phyloP scores from a whole-genome alignment of 2,888 invertebrate genomes.

The Rhingia campestris region DNA sequence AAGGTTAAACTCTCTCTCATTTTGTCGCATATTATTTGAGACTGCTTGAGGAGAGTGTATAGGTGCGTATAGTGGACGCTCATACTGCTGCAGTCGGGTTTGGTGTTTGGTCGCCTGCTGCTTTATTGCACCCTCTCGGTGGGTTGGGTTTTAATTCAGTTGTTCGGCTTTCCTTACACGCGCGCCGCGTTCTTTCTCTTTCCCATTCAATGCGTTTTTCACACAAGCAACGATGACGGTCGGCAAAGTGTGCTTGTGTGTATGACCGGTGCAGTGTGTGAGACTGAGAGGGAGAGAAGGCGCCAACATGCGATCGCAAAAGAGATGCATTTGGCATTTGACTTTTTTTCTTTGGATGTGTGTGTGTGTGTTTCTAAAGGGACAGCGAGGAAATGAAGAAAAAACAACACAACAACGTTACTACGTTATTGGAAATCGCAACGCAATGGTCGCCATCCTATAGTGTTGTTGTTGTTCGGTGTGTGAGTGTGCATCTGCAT shows the following conservation, averaged over 20 bases:
- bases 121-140: slow-evolving; percentile 62
- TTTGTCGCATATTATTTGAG: slow-evolving; percentile 6
- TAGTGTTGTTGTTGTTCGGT: slow-evolving; percentile 65
- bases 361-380: slow-evolving; percentile 36
- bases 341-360: slow-evolving; percentile 11
- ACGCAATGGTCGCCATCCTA: slow-evolving; percentile 74
- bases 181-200: slow-evolving; percentile 69
- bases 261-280: slow-evolving; percentile 64
- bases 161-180: slow-evolving; percentile 61
- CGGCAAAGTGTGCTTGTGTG: slow-evolving; percentile 34
- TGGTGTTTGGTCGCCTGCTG: slow-evolving; percentile 5
- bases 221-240: slow-evolving; percentile 26
- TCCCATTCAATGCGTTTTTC: slow-evolving; percentile 68
- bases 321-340: slow-evolving; percentile 57
- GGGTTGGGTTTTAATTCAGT: slow-evolving; percentile 73
- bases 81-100: slow-evolving; percentile 43
- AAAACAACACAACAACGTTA: slow-evolving; percentile 54
- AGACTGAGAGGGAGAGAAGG: slow-evolving; percentile 27
- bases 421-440: slow-evolving; percentile 72
- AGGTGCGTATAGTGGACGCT: slow-evolving; percentile 61
- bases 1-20: slow-evolving; percentile 32
- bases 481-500: slow-evolving; percentile 61
- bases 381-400: slow-evolving; percentile 25
- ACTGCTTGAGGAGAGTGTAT: slow-evolving; percentile 29
- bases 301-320: slow-evolving; percentile 10